Evolutionary conservation across 2,888 invertebrate species (phyloP).

Genomic region (Congeria kusceri): DNA sequence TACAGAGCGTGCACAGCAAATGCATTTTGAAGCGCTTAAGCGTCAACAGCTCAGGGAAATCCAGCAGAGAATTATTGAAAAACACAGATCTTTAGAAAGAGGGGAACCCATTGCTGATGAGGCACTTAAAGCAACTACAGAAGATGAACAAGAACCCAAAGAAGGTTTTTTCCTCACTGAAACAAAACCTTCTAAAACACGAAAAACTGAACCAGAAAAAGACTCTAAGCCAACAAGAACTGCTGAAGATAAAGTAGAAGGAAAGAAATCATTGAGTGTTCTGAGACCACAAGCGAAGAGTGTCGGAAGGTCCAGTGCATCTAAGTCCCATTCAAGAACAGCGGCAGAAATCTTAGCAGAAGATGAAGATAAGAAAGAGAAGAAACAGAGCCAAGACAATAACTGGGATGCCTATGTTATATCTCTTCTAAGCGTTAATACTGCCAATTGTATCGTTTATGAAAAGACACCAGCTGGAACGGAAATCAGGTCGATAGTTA

Average conservation of each 20-base stretch:
- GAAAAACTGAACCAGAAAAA: slow-evolving; percentile 14
- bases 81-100: slow-evolving; percentile 29
- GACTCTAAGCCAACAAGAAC: slow-evolving; percentile 15
- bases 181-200: slow-evolving; percentile 36
- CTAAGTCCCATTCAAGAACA: slow-evolving; percentile 21
- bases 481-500: slow-evolving; percentile 66
- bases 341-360: slow-evolving; percentile 4
- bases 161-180: slow-evolving; percentile 68
- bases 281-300: neutral
- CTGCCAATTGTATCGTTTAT: slow-evolving; percentile 84
- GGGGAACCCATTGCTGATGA: slow-evolving; percentile 29
- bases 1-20: slow-evolving; percentile 73
- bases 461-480: slow-evolving; percentile 70
- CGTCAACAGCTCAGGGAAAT: slow-evolving; percentile 59
- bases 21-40: slow-evolving; percentile 75
- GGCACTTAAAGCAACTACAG: slow-evolving; percentile 23
- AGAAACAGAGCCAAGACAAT: slow-evolving; percentile 49
- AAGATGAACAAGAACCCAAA: slow-evolving; percentile 14
- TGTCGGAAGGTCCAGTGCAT: neutral
- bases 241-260: slow-evolving; percentile 15
- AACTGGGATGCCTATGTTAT: slow-evolving; percentile 84
- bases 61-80: slow-evolving; percentile 18
- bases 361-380: slow-evolving; percentile 15
- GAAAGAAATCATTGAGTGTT: neutral
- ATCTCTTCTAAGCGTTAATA: slow-evolving; percentile 80